phyloP scores from a whole-genome alignment of 2,113 vertebrate species.

The Serinus canaria region DNA sequence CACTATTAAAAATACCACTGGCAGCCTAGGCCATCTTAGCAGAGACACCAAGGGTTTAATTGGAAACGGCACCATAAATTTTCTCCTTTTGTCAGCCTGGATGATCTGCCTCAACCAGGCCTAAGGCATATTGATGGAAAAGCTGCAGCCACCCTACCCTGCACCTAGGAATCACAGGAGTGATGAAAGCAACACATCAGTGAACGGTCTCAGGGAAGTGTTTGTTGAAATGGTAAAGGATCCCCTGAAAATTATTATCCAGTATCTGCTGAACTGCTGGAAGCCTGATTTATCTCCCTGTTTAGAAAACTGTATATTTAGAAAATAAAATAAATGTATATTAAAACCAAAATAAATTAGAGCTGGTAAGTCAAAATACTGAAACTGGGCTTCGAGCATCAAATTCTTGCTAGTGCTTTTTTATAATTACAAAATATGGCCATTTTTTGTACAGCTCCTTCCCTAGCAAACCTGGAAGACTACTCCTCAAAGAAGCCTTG shows the following conservation, averaged over 20 bases:
- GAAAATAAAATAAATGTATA: background rate
- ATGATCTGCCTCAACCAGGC: background rate
- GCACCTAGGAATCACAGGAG: background rate
- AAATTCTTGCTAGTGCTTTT: background rate
- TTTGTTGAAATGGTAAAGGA: background rate
- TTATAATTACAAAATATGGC: background rate
- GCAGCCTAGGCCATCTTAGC: background rate
- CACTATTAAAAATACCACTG: background rate
- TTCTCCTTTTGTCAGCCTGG: background rate
- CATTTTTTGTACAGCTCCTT: background rate
- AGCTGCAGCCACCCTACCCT: background rate
- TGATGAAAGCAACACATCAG: background rate
- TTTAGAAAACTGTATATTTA: background rate
- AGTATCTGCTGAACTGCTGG: background rate
- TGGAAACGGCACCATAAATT: constrained; percentile 17
- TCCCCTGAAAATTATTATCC: background rate
- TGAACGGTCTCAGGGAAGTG: background rate
- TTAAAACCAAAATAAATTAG: background rate
- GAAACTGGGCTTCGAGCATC: background rate
- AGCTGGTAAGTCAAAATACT: background rate
- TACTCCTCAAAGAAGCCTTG: background rate
- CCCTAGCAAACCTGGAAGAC: background rate
- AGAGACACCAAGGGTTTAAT: background rate
- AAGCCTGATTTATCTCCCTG: background rate
- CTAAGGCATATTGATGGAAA: background rate